Base-by-base conservation (phyloP, 2,888 invertebrate species). In the Eupithecia abbreviata region DNA sequence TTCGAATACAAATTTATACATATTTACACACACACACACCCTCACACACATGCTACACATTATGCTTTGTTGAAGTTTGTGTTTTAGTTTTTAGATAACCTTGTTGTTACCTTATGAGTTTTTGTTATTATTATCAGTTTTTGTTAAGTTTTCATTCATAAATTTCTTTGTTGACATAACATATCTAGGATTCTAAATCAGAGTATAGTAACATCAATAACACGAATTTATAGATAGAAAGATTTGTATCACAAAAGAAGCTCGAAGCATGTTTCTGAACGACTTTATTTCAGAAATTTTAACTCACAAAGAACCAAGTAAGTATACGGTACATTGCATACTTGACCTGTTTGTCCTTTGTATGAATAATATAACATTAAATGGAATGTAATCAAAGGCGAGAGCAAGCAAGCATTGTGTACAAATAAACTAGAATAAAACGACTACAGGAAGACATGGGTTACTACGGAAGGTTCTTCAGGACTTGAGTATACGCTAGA, bases 351-450 rank as follows among this genome's bases (percentile, higher is more conserved):
- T 6, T 18, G 66, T 42, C 15, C 41, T 13, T 68, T 47, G 18
- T 18, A 43, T 18, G 15, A 69, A 71, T 45, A 76, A 73, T 74
- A 68, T 73, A 55, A n/a, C n/a, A n/a, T n/a, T n/a, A 1, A 72
- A 72, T 77, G 77, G 77, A 77, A 77, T 77, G 77, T 77, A 65
- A 45, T 43, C 45, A 45, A 77, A 73, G 73, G 30, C 69, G 47
- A 78, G 41, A 42, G 41, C 42, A 66, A 42, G 41, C 65, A 9
- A 58, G 62, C 42, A 66, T 42, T 66, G 66, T 42, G 4, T 66
- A 43, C n/a, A 45, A 68, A 42, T 66, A 41, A 6, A 47, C 47
- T 10, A 49, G 3, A 58, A 10, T 18, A 62, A 62, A 62, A 62
- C 2, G 12, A 62, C 62, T 30, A 62, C 62, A 62, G 62, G 62